Evolutionary conservation across 2,113 vertebrate genomes (phyloP), one percentile per base, ranked within the genome.

Genomic region (Pongo abelii): DNA sequence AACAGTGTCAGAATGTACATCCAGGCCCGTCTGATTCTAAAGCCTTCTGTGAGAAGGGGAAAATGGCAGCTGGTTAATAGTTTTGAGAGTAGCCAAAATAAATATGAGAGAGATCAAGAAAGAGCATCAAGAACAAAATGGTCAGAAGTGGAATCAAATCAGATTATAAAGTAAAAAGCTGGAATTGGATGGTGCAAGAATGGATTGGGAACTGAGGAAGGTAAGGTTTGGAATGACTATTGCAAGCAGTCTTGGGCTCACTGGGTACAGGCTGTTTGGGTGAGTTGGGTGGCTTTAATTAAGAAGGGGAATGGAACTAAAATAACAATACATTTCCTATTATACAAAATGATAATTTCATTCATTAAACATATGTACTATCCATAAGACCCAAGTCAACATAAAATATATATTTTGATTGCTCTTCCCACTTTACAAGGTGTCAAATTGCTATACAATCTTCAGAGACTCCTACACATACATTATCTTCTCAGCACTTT

Each of bases 371-470:
- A 55, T 46, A 46, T 84, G 18, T 55, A 59, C 38, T 92, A 67
- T 9, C 14, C 27, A 55, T 46, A 78, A 91, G 46, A 4, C 14
- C 48, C 78, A 80, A 59, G 84, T 23, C 43, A 84, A 90, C 93
- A 61, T 50, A 89, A 84, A 90, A 74, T 5, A 30, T 22, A 57
- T 43, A 52, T 67, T 94, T 72, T 89, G 6, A 89, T 50, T 70
- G 5, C 1, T 92, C 59, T 89, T 77, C 27, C 20, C 55, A 46
- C 40, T 91, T 83, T 89, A 84, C 77, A 91, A 95, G 75, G 50
- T 95, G 32, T 96, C 74, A 97, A 74, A 81, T 67, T 84, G 50
- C 46, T 80, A 70, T 6, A 78, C n/a, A 61, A 72, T 92, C 35
- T 80, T 84, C 50, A 89, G 67, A 95, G 59, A 11, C 20, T 85